Evolutionary conservation across 23 tunicate genomes (phyloP).

Genomic region (Botrylloides violaceus): DNA sequence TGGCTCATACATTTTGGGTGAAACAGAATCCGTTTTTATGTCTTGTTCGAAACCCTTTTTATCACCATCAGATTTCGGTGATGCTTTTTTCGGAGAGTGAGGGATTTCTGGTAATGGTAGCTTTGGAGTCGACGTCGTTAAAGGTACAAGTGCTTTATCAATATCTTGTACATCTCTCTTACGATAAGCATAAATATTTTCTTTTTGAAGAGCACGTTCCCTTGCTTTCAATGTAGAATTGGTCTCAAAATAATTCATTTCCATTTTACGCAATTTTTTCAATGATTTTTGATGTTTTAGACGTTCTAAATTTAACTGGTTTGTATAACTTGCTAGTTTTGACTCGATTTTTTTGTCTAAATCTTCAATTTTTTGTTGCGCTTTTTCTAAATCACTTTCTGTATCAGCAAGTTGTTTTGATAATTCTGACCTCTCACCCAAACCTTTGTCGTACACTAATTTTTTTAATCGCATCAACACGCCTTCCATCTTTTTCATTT

Average conservation of each 20-base stretch:
- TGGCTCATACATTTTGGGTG: not conserved
- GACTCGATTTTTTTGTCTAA: slow-evolving; percentile 55
- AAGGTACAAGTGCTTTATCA: slow-evolving; percentile 11
- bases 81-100: not conserved
- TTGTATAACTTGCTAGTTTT: slow-evolving; percentile 37
- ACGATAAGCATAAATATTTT: slow-evolving; percentile 77
- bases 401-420: slow-evolving; percentile 48
- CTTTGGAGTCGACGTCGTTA: not conserved
- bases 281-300: slow-evolving; percentile 41
- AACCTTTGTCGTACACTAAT: slow-evolving; percentile 55
- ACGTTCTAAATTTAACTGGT: slow-evolving; percentile 47
- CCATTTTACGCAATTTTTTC: slow-evolving; percentile 20
- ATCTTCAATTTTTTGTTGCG: slow-evolving; percentile 53
- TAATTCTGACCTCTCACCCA: slow-evolving; percentile 74
- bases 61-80: not conserved
- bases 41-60: not conserved
- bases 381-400: slow-evolving; percentile 36
- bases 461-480: slow-evolving; percentile 48
- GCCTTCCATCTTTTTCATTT: slow-evolving; percentile 55
- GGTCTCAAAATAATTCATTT: slow-evolving; percentile 20
- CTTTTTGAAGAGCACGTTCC: slow-evolving; percentile 71
- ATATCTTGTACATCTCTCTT: slow-evolving; percentile 26
- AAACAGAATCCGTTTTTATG: slow-evolving; percentile 2
- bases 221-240: slow-evolving; percentile 63
- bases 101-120: not conserved